Base-by-base conservation (phyloP, 2,797 vertebrate genomes). In the Macroramphosus scolopax region DNA sequence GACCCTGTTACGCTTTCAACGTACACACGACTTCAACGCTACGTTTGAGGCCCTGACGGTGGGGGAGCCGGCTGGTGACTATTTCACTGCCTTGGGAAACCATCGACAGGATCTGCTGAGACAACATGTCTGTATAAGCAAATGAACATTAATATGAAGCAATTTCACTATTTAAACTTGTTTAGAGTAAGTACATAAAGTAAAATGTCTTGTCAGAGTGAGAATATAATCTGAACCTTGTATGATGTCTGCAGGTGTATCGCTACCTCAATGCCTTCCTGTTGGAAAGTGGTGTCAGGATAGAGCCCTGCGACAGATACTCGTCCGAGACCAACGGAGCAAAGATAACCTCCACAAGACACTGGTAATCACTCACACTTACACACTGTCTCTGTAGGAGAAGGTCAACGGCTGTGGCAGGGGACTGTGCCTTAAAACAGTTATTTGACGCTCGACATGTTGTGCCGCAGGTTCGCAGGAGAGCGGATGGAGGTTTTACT, bases 261-360 rank as follows among this genome's bases (percentile, higher is more conserved):
- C 92, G 93, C 40, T 96, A 96, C 85, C 90, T 96, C 69, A 88
- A 89, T 30, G 91, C 93, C 71, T 96, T 96, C 82, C 89, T 94
- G 50, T 85, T 94, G 26, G 93, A 96, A 54, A 96, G 93, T 1
- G 95, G 95, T n/a, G 89, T 97, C 62, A 80, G 88, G 70, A 95
- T 97, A 24, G 88, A 93, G 63, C 87, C 92, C 29, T 97, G 94
- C 53, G 91, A 90, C 68, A 87, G 95, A 58, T 97, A 96, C 76
- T 94, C 95, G 17, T 91, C 93, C 26, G 95, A 97, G 88, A 94
- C 89, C 20, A 96, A 97, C 1, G 95, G 95, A 39, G 94, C 93
- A 35, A 94, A 93, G 87, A 93, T 97, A 10, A 93, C 93, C 15
- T 89, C 94, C 3, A 93, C 93, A 0, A 87, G 92, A 12, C 85